These are phyloP conservation scores for Muscicapa comitata DNA, from an alignment of 2,797 vertebrate species.

Conservation along the genomic window DNA sequence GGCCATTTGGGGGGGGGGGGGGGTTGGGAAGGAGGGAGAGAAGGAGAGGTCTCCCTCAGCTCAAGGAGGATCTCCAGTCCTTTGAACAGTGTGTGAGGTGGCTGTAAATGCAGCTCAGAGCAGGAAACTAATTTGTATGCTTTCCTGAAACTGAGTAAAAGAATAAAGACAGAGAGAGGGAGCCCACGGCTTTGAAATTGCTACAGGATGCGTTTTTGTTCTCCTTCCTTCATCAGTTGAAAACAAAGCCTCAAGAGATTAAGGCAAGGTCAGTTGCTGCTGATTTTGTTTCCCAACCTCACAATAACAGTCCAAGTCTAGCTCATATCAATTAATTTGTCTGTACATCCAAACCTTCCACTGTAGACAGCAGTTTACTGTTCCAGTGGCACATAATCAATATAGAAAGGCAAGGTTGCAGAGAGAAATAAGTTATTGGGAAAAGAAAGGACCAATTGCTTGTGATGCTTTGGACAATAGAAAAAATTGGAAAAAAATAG, in stretches of 20 bases:
- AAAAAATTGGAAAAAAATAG: neutral
- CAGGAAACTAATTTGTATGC: neutral
- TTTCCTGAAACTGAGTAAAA: neutral
- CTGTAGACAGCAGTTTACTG: neutral
- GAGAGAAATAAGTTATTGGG: neutral
- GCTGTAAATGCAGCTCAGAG: neutral
- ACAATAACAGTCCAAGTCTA: neutral
- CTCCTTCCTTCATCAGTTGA: neutral
- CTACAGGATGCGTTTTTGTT: fast-evolving
- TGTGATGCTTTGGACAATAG: neutral
- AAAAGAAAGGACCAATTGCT: neutral
- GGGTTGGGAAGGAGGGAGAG: neutral
- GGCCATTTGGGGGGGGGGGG: fast-evolving
- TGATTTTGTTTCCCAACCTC: neutral
- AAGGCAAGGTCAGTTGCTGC: neutral
- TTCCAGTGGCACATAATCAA: neutral
- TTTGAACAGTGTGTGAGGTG: neutral
- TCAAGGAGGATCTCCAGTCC: neutral
- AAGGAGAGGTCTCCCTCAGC: neutral
- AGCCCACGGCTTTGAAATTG: neutral
- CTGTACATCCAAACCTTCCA: neutral
- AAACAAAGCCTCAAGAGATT: neutral
- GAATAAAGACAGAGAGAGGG: neutral
- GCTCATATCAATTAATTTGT: neutral
- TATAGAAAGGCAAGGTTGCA: neutral